A percentile compares a stretch with the other conserved stretches of the same genome.
Conservation (phyloP, 2,113 vertebrate species). For the Pseudopodoces humilis region DNA sequence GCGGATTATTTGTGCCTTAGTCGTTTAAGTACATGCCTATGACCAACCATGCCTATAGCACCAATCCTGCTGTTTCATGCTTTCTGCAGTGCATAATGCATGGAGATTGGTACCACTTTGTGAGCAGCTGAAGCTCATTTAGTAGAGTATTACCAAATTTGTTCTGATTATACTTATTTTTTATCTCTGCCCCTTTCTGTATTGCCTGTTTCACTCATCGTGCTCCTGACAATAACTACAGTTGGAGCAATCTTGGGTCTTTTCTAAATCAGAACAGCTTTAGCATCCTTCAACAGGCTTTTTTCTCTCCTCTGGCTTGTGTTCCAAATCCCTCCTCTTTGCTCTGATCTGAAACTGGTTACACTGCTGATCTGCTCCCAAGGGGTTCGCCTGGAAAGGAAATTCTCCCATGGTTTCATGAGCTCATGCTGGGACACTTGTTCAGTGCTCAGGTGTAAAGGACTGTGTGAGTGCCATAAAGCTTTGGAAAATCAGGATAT, state of each 20-base stretch:
- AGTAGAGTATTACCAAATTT: background rate
- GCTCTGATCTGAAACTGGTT: background rate
- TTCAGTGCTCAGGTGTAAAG: background rate
- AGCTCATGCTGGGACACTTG: background rate
- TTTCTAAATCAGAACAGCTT: background rate
- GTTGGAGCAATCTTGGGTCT: background rate
- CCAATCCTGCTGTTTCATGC: background rate
- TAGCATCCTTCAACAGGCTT: background rate
- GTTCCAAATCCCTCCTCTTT: background rate
- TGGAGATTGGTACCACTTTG: background rate
- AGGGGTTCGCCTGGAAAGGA: background rate
- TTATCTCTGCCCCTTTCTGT: background rate
- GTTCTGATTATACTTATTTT: background rate
- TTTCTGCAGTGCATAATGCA: background rate
- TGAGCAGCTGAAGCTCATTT: constrained; percentile 14
- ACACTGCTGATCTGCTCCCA: background rate
- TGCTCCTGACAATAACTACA: background rate
- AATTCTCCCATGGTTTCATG: background rate
- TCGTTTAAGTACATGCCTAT: background rate
- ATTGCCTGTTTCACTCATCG: background rate
- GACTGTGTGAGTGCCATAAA: background rate
- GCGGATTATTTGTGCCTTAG: background rate
- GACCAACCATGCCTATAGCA: background rate
- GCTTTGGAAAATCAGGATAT: background rate
- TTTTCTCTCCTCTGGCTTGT: background rate